A percentile compares a stretch with the other conserved stretches of the same genome.
Conservation (phyloP, 2,888 invertebrate species). For the Xanthorhoe spadicearia region DNA sequence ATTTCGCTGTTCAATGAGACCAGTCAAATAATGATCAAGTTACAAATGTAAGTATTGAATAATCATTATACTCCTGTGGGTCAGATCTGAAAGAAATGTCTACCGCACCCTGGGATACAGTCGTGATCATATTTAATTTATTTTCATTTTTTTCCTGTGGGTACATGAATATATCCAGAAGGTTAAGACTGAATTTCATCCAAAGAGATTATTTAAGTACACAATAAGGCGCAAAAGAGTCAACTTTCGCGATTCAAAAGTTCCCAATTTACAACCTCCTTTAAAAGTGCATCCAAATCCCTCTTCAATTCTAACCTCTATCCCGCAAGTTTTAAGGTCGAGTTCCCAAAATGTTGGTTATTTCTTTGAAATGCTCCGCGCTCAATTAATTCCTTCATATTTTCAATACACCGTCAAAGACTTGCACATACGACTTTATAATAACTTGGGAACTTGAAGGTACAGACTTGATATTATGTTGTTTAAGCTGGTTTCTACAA, state of each 20-base stretch:
- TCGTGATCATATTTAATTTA: too few relatives aligned
- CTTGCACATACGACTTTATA: constrained; percentile 53
- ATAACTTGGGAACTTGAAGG: constrained; percentile 49
- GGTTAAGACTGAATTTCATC: neutral
- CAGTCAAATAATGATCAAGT: too few relatives aligned
- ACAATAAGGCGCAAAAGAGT: constrained; percentile 30
- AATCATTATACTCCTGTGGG: too few relatives aligned
- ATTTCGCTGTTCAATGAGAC: too few relatives aligned
- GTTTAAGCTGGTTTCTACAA: constrained; percentile 1
- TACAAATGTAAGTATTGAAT: too few relatives aligned
- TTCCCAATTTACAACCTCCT: constrained; percentile 40
- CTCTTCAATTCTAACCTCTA: constrained; percentile 9
- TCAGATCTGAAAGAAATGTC: too few relatives aligned
- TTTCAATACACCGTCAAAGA: constrained; percentile 59
- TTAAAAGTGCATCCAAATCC: constrained; percentile 35
- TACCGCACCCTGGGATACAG: too few relatives aligned
- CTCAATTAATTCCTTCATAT: constrained; percentile 68
- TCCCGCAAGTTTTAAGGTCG: neutral
- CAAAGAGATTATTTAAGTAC: neutral
- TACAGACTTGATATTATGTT: constrained; percentile 25
- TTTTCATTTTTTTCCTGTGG: too few relatives aligned
- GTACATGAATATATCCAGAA: neutral
- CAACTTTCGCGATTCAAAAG: constrained; percentile 34
- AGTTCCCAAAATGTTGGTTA: constrained; percentile 2
- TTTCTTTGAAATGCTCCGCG: constrained; percentile 53